Percentiles rank a stretch among this genome's conserved stretches.
Evolutionary conservation across 2,888 invertebrate species (phyloP).

Genomic region (Polyploca ridens): DNA sequence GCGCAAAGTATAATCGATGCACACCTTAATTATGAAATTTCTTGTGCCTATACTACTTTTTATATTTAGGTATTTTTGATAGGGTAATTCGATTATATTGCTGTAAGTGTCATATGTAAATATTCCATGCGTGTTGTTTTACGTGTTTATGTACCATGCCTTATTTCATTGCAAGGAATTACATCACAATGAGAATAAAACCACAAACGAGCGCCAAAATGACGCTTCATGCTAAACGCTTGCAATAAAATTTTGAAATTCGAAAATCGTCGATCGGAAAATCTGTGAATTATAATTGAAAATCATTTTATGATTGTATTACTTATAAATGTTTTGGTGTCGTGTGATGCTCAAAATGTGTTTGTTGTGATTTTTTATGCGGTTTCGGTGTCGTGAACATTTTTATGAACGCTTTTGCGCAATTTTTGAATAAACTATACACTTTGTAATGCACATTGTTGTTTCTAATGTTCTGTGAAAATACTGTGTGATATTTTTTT

Average conservation of each 20-base stretch:
- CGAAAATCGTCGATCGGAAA: not conserved
- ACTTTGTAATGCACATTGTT: slow-evolving; percentile 44
- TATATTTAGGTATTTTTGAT: slow-evolving; percentile 72
- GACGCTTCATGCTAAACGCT: not conserved
- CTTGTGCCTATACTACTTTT: slow-evolving; percentile 80
- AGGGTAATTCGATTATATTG: slow-evolving; percentile 53
- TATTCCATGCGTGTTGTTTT: slow-evolving; percentile 37
- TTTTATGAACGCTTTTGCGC: slow-evolving; percentile 82
- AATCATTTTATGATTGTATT: slow-evolving; percentile 13
- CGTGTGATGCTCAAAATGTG: slow-evolving; percentile 56
- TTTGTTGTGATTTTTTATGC: slow-evolving; percentile 67
- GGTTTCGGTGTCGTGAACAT: slow-evolving; percentile 75
- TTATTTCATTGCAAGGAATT: slow-evolving; percentile 13
- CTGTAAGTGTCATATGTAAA: slow-evolving; percentile 51
- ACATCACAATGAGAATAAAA: not conserved
- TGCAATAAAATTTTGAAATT: not conserved
- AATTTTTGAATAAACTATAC: slow-evolving; percentile 58
- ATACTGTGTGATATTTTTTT: slow-evolving; percentile 21
- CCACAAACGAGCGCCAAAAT: not conserved
- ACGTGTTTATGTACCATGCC: slow-evolving; percentile 28
- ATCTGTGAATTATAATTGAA: not conserved
- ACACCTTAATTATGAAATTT: slow-evolving; percentile 74
- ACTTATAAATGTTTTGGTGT: slow-evolving; percentile 50
- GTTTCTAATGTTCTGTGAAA: slow-evolving; percentile 29
- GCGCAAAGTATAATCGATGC: slow-evolving; percentile 58